Evolutionary conservation across 2,113 vertebrate species (phyloP).

Genomic region (Larimichthys polyactis): DNA sequence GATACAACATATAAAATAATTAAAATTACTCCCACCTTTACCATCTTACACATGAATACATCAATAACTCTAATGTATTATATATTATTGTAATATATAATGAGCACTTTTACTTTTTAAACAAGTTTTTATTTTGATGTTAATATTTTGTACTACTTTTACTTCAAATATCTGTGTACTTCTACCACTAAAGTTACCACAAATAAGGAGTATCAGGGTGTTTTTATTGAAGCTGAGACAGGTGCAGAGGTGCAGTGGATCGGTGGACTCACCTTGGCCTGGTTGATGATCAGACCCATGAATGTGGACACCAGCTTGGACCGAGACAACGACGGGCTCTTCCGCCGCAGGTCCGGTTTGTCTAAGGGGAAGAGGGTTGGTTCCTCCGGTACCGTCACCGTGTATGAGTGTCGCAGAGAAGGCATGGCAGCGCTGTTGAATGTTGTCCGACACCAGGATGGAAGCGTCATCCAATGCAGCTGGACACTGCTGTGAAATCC

Average conservation of each 20-base stretch:
- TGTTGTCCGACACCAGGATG: background rate
- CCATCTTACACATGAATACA: background rate
- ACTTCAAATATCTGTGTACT: background rate
- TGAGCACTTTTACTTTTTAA: background rate
- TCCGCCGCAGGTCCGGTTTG: constrained; percentile 86
- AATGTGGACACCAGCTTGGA: constrained; percentile 93
- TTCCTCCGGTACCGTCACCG: constrained; percentile 89
- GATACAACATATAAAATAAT: background rate
- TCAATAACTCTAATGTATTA: too few species aligned
- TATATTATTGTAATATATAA: background rate
- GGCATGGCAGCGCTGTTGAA: constrained; percentile 68
- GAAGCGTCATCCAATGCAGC: constrained; percentile 16
- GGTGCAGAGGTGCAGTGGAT: background rate
- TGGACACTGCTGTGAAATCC: background rate
- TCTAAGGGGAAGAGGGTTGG: constrained; percentile 84
- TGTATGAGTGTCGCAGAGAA: constrained; percentile 92
- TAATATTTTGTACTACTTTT: background rate
- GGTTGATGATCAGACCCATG: constrained; percentile 95
- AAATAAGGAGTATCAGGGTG: too few species aligned
- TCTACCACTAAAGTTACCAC: background rate
- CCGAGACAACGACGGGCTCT: constrained; percentile 83
- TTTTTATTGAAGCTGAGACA: background rate
- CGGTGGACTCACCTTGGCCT: constrained; percentile 90
- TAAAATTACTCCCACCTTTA: background rate
- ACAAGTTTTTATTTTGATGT: too few species aligned